phyloP scores from a whole-genome alignment of 2,113 vertebrate species.

The Daubentonia madagascariensis region DNA sequence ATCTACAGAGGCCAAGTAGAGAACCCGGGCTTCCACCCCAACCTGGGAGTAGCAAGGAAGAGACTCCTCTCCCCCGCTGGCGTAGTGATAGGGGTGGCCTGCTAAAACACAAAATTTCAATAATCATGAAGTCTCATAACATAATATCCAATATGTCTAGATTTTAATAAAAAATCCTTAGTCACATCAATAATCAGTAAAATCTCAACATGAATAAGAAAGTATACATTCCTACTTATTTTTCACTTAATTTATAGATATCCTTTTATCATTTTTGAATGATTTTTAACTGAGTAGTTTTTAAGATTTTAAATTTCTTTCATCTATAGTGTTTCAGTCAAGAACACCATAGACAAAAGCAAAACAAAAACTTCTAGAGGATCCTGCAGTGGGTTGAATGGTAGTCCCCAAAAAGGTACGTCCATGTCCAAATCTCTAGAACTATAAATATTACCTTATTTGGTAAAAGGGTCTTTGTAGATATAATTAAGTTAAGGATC shows the following conservation, averaged over 20 bases:
- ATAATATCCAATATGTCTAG: neutral
- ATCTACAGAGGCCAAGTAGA: neutral
- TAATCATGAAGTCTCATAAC: neutral
- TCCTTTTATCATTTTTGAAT: neutral
- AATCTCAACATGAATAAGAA: neutral
- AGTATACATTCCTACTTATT: neutral
- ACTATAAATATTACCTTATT: neutral
- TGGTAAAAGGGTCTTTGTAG: too few relatives aligned
- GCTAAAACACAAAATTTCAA: neutral
- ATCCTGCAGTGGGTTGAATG: neutral
- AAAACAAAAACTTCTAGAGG: neutral
- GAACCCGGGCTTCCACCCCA: neutral
- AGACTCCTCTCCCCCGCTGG: neutral
- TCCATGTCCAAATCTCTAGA: neutral
- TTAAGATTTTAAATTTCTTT: neutral
- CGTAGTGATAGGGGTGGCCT: neutral
- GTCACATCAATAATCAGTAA: neutral
- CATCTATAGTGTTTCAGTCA: neutral
- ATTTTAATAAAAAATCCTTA: neutral
- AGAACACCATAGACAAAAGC: neutral
- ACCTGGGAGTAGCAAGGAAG: neutral
- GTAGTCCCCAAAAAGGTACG: neutral
- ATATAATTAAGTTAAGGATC: neutral
- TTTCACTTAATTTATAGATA: neutral
- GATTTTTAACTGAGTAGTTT: neutral